Conservation (phyloP, 2,113 vertebrate species). For the Probosciger aterrimus region DNA sequence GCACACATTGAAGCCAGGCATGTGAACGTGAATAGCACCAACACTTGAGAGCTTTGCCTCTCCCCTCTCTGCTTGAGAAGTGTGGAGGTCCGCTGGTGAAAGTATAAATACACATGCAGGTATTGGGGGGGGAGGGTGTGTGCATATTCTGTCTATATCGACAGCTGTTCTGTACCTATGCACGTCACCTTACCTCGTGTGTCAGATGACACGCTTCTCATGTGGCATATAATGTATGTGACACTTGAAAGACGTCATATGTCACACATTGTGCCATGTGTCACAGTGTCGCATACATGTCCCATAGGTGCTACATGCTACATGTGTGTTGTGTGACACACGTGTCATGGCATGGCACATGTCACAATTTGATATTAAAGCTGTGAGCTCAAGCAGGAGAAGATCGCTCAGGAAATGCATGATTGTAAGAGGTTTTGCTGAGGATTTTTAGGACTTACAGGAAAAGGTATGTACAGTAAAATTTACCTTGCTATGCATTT, state of each 20-base stretch:
- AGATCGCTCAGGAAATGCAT: not conserved
- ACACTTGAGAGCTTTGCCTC: not conserved
- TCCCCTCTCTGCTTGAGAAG: not conserved
- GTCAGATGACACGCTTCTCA: not conserved
- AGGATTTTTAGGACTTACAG: not conserved
- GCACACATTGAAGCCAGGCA: fast-evolving
- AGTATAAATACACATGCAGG: fast-evolving
- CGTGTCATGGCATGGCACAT: fast-evolving
- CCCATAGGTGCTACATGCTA: fast-evolving
- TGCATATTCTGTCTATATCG: fast-evolving
- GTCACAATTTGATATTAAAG: not conserved
- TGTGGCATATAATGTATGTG: too few relatives aligned
- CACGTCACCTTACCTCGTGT: not conserved
- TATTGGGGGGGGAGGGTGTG: fast-evolving
- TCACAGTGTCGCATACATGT: not conserved
- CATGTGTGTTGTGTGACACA: fast-evolving
- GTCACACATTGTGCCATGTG: too few relatives aligned
- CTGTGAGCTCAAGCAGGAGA: not conserved
- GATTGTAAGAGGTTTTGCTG: not conserved
- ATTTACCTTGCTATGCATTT: not conserved
- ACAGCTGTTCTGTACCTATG: too few relatives aligned
- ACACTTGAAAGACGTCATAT: not conserved
- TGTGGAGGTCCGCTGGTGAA: fast-evolving
- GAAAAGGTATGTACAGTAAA: not conserved
- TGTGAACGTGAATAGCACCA: not conserved